Base-by-base conservation (phyloP, 2,797 vertebrate genomes). In the Hyperoplus lanceolatus region DNA sequence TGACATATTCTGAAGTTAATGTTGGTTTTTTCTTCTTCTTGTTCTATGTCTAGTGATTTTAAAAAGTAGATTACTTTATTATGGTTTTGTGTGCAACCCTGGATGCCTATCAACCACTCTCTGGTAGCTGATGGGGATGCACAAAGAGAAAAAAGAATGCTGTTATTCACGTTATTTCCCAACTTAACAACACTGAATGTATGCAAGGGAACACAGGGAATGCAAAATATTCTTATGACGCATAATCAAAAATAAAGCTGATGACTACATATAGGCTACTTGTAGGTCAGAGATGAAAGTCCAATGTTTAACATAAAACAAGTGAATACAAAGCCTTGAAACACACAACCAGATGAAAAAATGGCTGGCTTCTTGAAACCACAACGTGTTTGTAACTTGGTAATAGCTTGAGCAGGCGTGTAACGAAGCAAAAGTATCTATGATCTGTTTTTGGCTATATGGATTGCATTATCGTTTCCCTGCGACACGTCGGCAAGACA, bases 401-500 rank as follows among this genome's bases (percentile, higher is more conserved):
- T 1, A 12, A 5, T 5, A 46, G 13, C 39, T 9, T 6, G 3
- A 4, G 8, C 3, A 55, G 14, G 6, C 6, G 11, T 8, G 1
- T 46, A 2, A 39, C 48, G 8, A 57, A 38, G 38, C 39, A 38
- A 21, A 15, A 79, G 9, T 45, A 14, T 48, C 12, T n/a, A 45
- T 18, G 38, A 1, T 66, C 57, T 64, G 1, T 21, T 51, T 66
- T 3, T 14, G 54, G 38, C 43, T 64, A n/a, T 51, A 65, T 13
- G 8, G 11, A 51, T 41, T 36, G 58, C 55, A 73, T 54, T 76
- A 5, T 61, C 45, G 18, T 73, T 59, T 62, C 57, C 60, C 4
- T 67, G 58, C 7, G 61, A 59, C 53, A 68, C 49, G 89, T 91
- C 84, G 66, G 75, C 87, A 79, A 66, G 88, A 77, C 87, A 76